Conservation (phyloP, 2,113 vertebrate genomes). For the Prietella phreatophila region DNA sequence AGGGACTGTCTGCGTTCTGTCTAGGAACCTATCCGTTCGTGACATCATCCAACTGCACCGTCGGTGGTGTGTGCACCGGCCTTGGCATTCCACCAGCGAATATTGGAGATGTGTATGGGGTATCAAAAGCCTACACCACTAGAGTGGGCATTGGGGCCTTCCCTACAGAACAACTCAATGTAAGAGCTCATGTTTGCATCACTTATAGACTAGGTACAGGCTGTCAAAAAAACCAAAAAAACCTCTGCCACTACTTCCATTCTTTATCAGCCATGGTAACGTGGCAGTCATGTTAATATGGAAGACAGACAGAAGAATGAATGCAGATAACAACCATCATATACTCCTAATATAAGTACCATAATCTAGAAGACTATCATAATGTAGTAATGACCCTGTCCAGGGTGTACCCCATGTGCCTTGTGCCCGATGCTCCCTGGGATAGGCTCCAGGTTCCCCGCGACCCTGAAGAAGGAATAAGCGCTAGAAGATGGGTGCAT, state of each 20-base stretch:
- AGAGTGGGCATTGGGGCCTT: constrained; percentile 96
- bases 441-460: no score
- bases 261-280: neutral
- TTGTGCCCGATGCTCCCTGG: no score
- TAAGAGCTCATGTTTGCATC: constrained; percentile 65
- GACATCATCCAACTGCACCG: constrained; percentile 96
- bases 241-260: neutral
- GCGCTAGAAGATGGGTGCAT: no score
- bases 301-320: neutral
- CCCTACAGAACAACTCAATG: constrained; percentile 94
- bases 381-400: no score
- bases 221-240: neutral
- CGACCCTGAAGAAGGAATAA: no score
- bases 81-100: constrained; percentile 90
- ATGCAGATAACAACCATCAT: neutral
- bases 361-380: no score
- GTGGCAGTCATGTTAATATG: neutral
- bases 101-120: constrained; percentile 91
- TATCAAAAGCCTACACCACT: constrained; percentile 95
- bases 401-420: no score
- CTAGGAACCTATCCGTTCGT: constrained; percentile 96
- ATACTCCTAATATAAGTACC: neutral
- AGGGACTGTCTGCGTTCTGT: constrained; percentile 21
- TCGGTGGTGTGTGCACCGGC: constrained; percentile 91
- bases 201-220: neutral